Conservation (phyloP, 2,797 vertebrate species). For the Xenopus petersii region DNA sequence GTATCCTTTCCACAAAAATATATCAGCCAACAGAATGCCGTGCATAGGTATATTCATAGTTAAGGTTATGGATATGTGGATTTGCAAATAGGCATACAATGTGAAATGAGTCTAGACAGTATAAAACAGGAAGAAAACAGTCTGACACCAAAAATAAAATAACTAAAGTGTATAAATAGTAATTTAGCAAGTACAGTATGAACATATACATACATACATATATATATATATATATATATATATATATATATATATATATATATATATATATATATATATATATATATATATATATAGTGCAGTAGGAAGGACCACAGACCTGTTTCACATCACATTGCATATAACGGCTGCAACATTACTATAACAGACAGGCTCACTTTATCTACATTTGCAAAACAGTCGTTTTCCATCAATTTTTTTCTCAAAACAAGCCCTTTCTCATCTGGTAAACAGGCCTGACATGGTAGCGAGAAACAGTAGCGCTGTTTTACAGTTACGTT, state of each 20-base stretch:
- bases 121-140: slow-evolving; percentile 54
- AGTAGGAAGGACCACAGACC: slow-evolving; percentile 59
- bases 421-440: too few species aligned
- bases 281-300: slow-evolving; percentile 59
- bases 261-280: slow-evolving; percentile 69
- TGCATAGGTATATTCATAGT: slow-evolving; percentile 14
- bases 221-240: slow-evolving; percentile 54
- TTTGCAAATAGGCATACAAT: slow-evolving; percentile 1
- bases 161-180: slow-evolving; percentile 70
- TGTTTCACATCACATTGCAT: slow-evolving; percentile 57
- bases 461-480: neutral
- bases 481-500: too few species aligned
- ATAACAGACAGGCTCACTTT: slow-evolving; percentile 50
- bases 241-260: slow-evolving; percentile 58
- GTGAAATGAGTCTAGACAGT: slow-evolving; percentile 41
- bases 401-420: too few species aligned
- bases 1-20: neutral
- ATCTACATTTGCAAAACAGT: slow-evolving; percentile 47
- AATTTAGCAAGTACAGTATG: slow-evolving; percentile 70
- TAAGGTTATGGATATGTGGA: neutral
- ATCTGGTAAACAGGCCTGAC: slow-evolving; percentile 31
- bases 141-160: slow-evolving; percentile 53
- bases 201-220: slow-evolving; percentile 69
- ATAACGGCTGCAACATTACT: slow-evolving; percentile 57
- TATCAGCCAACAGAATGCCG: neutral